Conservation (phyloP, 2,797 vertebrate genomes). For the Podarcis lilfordi region DNA sequence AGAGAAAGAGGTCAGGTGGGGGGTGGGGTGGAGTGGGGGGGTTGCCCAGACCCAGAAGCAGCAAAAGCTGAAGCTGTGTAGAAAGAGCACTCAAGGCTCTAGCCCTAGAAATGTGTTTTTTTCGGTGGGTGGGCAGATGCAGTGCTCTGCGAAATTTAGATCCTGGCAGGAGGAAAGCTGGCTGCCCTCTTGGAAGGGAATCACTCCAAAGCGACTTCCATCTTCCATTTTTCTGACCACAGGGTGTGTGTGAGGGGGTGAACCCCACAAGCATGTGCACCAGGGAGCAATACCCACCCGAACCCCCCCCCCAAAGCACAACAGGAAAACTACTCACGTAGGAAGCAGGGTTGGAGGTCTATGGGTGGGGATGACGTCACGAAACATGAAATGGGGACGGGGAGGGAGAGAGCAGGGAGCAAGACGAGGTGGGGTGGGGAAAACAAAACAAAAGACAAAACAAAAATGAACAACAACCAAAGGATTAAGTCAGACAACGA, state of each 20-base stretch:
- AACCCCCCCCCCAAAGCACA: background rate
- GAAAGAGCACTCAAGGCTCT: background rate
- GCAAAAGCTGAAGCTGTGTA: background rate
- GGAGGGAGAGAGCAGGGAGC: background rate
- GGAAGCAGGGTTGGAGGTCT: constrained; percentile 62
- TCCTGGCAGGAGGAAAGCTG: background rate
- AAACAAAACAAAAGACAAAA: too few relatives aligned
- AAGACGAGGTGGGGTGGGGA: background rate
- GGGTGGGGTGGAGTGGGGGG: background rate
- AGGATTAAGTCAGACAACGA: constrained; percentile 9
- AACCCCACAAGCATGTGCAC: background rate
- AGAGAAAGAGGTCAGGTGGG: background rate
- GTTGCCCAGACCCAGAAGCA: background rate
- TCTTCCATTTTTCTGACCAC: background rate
- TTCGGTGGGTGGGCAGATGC: background rate
- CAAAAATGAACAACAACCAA: constrained; percentile 14
- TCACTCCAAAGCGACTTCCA: too few relatives aligned
- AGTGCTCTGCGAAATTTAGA: background rate
- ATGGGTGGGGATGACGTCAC: constrained; percentile 63
- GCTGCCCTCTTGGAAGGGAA: too few relatives aligned
- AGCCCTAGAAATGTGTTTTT: background rate
- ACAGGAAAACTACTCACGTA: constrained; percentile 59
- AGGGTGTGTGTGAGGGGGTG: background rate
- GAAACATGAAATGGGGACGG: constrained; percentile 12
- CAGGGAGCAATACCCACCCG: background rate